Evolutionary conservation across 2,113 vertebrate species (phyloP).

Genomic region (Gymnogyps californianus): DNA sequence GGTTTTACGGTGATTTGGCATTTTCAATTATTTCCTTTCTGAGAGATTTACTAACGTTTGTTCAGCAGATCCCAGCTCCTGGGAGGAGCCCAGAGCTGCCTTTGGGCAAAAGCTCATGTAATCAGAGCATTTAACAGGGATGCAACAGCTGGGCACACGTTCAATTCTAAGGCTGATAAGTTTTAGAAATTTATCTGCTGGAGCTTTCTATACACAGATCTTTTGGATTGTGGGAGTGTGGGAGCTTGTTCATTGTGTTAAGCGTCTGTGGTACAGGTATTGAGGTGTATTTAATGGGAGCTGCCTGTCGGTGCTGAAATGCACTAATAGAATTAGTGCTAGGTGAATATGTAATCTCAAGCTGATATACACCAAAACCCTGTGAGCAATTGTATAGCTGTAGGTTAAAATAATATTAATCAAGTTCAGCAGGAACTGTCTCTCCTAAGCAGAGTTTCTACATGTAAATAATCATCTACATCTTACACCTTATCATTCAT

Average conservation of each 20-base stretch:
- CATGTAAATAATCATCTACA: neutral
- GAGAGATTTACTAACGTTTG: neutral
- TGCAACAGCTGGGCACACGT: neutral
- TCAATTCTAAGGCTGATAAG: neutral
- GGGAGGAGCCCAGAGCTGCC: neutral
- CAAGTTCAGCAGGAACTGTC: neutral
- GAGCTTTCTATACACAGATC: neutral
- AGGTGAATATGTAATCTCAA: neutral
- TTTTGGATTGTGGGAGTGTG: neutral
- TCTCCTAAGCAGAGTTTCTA: neutral
- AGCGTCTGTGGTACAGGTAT: neutral
- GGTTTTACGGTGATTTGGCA: neutral
- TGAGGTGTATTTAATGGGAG: neutral
- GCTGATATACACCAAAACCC: neutral
- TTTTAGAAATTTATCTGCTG: neutral
- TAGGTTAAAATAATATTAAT: neutral
- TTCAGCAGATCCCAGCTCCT: neutral
- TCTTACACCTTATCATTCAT: neutral
- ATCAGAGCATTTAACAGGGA: neutral
- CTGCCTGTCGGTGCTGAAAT: neutral
- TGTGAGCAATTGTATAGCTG: neutral
- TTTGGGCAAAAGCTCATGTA: neutral
- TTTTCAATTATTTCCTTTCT: neutral
- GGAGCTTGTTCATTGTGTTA: neutral
- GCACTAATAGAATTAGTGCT: neutral